These are phyloP conservation scores for Caranx ignobilis DNA, from an alignment of 2,113 vertebrate species.

Conservation along the genomic window DNA sequence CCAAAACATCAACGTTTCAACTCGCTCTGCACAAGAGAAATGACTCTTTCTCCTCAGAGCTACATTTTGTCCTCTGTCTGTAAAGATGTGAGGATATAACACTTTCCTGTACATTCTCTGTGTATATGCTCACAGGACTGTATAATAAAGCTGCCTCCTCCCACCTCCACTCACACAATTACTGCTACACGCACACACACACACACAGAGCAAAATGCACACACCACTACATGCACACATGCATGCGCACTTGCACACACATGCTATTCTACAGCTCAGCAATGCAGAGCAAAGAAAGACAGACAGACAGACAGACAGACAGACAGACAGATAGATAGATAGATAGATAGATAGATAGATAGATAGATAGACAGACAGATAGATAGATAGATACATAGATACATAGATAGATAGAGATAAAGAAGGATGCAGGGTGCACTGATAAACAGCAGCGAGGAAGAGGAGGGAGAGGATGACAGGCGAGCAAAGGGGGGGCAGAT, in stretches of 20 bases:
- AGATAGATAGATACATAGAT: too few species aligned
- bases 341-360: neutral
- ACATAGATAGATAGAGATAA: neutral
- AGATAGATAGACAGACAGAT: too few species aligned
- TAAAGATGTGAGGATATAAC: neutral
- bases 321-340: constrained; percentile 5
- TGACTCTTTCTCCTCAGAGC: neutral
- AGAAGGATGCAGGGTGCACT: neutral
- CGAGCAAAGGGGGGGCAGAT: neutral
- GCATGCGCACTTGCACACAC: neutral
- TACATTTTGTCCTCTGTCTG: neutral
- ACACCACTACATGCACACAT: neutral
- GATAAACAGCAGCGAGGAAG: neutral
- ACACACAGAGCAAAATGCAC: neutral
- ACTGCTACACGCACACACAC: neutral
- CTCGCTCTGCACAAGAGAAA: neutral
- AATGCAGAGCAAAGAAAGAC: constrained; percentile 7
- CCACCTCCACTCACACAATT: constrained; percentile 17
- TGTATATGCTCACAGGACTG: neutral
- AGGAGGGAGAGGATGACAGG: neutral
- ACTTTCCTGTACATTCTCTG: constrained; percentile 10
- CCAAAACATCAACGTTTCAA: neutral
- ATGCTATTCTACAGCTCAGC: constrained; percentile 5
- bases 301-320: neutral
- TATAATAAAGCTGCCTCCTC: constrained; percentile 22